Evolutionary conservation across 2,113 vertebrate genomes (phyloP).

Genomic region (Malurus elegans): DNA sequence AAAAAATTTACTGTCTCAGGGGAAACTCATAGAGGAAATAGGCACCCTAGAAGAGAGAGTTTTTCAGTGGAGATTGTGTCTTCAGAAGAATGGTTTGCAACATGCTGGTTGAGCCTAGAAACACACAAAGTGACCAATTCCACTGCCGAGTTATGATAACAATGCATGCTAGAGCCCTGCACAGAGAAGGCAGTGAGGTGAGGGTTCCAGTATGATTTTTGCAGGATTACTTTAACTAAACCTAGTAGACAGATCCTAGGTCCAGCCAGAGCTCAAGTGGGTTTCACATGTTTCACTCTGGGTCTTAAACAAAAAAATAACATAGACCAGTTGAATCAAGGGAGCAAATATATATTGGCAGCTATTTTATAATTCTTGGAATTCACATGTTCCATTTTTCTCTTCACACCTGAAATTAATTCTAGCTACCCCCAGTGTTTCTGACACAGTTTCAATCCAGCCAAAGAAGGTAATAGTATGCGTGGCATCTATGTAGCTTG

Average conservation of each 20-base stretch:
- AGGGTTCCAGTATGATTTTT: neutral
- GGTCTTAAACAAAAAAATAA: neutral
- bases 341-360: neutral
- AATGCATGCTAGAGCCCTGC: neutral
- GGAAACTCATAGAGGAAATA: constrained; percentile 21
- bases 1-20: constrained; percentile 27
- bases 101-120: neutral
- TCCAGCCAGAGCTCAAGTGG: neutral
- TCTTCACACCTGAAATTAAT: constrained; percentile 1
- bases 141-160: neutral
- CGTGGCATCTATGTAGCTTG: constrained; percentile 54
- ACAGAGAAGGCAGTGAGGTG: neutral
- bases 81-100: neutral
- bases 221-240: neutral
- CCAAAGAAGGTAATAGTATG: constrained; percentile 71
- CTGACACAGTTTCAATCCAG: constrained; percentile 16
- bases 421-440: neutral
- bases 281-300: neutral
- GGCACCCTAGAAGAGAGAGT: neutral
- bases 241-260: neutral
- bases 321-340: fast-evolving
- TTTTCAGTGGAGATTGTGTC: neutral
- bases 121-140: neutral
- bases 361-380: neutral
- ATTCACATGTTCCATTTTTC: neutral